Base-by-base conservation (phyloP, 2,888 invertebrate species). In the Parochlus steinenii region DNA sequence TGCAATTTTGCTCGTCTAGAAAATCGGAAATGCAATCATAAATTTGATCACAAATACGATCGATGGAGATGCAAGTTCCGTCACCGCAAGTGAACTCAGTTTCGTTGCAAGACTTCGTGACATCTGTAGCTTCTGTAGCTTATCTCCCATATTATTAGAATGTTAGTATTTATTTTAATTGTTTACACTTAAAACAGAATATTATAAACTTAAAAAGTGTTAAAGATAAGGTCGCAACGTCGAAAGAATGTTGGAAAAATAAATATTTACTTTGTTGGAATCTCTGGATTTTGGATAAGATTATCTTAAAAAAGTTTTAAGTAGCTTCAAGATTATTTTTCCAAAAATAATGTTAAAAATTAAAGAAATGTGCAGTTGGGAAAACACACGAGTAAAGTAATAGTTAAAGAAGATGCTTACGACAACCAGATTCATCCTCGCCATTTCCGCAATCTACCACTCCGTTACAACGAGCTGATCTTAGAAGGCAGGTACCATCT, bases 11-110 rank as follows among this genome's bases (percentile, higher is more conserved):
- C 65, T 86, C 85, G 58, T 86, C 85, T 53, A 82, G 81, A 71
- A 81, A 82, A 69, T 85, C 83, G 63, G n/a, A n/a, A n/a, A 69
- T 69, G 69, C 85, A 85, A 69, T 85, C 83, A 71, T 82, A 82
- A 65, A 71, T 71, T 67, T 81, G 80, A 71, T 89, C 85, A 66
- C 89, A 87, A 56, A 76, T 75, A 51, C 75, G 72, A 45, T 67
- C 61, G 56, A 69, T 64, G 45, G 75, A 75, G 55, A 89, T 77
- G 67, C 87, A 89, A 54, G 68, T 66, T 44, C 67, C 70, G 64
- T 78, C 74, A 41, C 53, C 58, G 61, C 82, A 82, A 46, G 68
- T 66, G 62, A 79, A 80, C 58, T 81, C 66, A 43, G 68, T 65
- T 39, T 66, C 62, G 48, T 57, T 61, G 60, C 80, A 80, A 47